Evolutionary conservation across 1,140 invertebrate species (phyloP).

Genomic region (Drosophila lacteicornis): DNA sequence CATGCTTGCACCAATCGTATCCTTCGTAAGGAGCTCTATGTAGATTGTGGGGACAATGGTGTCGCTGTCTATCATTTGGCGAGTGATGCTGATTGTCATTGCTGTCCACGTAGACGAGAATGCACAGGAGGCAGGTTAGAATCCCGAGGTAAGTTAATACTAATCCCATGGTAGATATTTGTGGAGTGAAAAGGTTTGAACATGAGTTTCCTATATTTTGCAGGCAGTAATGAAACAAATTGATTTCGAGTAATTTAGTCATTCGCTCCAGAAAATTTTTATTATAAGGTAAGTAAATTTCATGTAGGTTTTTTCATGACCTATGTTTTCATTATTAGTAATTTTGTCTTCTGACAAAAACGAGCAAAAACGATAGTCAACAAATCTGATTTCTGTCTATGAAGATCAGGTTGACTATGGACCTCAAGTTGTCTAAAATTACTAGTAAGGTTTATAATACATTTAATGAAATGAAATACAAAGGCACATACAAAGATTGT

Average conservation of each 20-base stretch:
- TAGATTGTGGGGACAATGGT: constrained; percentile 41
- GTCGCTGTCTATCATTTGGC: constrained; percentile 13
- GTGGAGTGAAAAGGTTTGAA: not conserved
- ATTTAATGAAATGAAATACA: not conserved
- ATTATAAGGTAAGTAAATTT: not conserved
- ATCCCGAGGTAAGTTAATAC: not conserved
- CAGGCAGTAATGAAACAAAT: not conserved
- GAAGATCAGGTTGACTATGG: no score
- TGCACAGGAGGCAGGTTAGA: not conserved
- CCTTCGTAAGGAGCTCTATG: constrained; percentile 33
- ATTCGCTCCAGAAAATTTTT: not conserved
- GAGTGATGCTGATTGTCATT: not conserved
- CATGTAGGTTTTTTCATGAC: no score
- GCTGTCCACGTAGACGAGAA: constrained; percentile 2
- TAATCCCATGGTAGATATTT: not conserved
- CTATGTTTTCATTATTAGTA: no score
- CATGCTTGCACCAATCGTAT: constrained; percentile 30
- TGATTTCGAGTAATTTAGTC: not conserved
- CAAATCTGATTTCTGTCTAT: no score
- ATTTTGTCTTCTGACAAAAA: no score
- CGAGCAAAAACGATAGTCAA: no score
- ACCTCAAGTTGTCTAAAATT: no score
- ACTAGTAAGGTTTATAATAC: no score
- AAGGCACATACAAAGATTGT: no score
- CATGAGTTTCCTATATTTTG: not conserved